Evolutionary conservation across 1,140 invertebrate species (phyloP), one percentile per base, ranked within the genome.

Genomic region (Drosophila nigrodunni): DNA sequence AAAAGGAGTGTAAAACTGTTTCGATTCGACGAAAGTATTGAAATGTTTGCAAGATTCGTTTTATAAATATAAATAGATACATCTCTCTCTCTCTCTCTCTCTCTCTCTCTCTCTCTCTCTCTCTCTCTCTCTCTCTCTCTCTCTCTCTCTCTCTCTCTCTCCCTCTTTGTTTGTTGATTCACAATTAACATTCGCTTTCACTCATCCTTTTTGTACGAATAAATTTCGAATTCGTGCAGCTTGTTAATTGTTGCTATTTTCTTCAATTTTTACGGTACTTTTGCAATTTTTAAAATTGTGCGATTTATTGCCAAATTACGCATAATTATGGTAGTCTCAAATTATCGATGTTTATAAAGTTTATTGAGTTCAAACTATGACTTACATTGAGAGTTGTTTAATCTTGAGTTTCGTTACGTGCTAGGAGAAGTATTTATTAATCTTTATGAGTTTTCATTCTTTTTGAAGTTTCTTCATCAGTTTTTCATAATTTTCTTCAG

Each of bases 141-240:
- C 50, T 54, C 3, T n/a, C 8, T 10, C 21, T 34, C 1, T n/a
- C 8, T n/a, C 50, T 8, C 34, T 54, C 21, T 60, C 46, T 13
- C 11, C 5, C 11, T 43, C 41, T 4, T 44, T 41, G 50, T 72
- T 82, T 78, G 65, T 70, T 62, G 59, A 72, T 70, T 77, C 52
- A 61, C 71, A 82, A 79, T 83, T 83, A 82, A 66, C 80, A 83
- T 73, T 67, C 35, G 37, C 52, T 68, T 75, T 82, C 80, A 64
- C 54, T 77, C 57, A 60, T 37, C 44, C 57, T 54, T 61, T 55
- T 41, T 69, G 8, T 41, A 41, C 18, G 21, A 25, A 18, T 44
- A 13, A 4, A 25, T 52, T 46, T 67, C 46, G 64, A 52, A 52
- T 66, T 58, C 64, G 43, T 44, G 70, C 39, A 64, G 50, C 65